Evolutionary conservation across 2,888 invertebrate genomes (phyloP).

Genomic region (Eupeodes latifasciatus): DNA sequence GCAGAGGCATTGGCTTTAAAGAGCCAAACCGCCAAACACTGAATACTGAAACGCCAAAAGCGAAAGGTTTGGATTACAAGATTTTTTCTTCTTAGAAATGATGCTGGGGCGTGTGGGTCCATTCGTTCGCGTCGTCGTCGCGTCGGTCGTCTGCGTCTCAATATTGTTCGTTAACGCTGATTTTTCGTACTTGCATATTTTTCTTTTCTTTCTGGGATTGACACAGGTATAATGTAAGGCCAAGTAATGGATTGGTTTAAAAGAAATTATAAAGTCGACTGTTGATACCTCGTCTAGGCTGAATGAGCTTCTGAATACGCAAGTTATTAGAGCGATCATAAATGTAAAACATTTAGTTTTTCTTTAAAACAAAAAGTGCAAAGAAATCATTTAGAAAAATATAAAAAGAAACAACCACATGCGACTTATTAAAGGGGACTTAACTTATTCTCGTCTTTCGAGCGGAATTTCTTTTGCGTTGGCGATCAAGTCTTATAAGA

Average conservation of each 20-base stretch:
- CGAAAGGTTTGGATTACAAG: constrained; percentile 61
- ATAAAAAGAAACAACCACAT: neutral
- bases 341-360: no score
- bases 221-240: neutral
- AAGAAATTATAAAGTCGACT: neutral
- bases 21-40: neutral
- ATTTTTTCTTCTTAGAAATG: constrained; percentile 32
- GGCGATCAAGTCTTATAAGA: constrained; percentile 68
- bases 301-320: no score
- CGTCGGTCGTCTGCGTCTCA: constrained; percentile 1
- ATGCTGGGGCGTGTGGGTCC: constrained; percentile 63
- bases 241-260: neutral
- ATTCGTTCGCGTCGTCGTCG: no score
- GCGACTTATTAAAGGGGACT: neutral
- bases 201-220: neutral
- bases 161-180: constrained; percentile 21
- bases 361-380: no score
- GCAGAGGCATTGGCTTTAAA: constrained; percentile 20
- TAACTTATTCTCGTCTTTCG: neutral
- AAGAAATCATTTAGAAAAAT: neutral
- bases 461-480: constrained; percentile 54
- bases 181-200: constrained; percentile 6
- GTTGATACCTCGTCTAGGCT: neutral
- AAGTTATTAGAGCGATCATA: no score
- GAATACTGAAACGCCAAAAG: constrained; percentile 58